Conservation (phyloP, 1,140 invertebrate genomes). For the Sipha flava region DNA sequence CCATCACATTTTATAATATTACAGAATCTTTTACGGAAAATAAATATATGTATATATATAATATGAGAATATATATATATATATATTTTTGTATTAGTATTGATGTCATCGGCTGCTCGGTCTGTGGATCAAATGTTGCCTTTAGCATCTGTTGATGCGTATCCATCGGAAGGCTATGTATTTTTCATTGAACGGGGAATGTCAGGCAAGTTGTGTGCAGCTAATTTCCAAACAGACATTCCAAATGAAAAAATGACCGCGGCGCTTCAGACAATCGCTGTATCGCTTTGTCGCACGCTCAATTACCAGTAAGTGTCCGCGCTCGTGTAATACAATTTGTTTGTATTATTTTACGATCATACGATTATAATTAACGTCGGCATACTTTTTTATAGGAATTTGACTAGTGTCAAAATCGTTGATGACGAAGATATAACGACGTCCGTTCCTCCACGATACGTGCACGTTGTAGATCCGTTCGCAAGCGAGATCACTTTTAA, state of each 20-base stretch:
- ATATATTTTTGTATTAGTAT: slow-evolving; percentile 50
- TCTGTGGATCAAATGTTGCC: slow-evolving; percentile 49
- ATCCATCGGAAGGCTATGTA: slow-evolving; percentile 64
- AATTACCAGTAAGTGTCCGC: slow-evolving; percentile 57
- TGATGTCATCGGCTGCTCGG: slow-evolving; percentile 58
- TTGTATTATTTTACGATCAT: not conserved
- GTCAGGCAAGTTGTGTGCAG: slow-evolving; percentile 70
- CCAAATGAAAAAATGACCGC: slow-evolving; percentile 47
- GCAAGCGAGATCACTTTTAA: slow-evolving; percentile 72
- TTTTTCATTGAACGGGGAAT: slow-evolving; percentile 73
- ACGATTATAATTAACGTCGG: not conserved
- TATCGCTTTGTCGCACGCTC: slow-evolving; percentile 64
- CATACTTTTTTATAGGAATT: not conserved
- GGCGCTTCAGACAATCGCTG: slow-evolving; percentile 58
- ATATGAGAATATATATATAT: not conserved
- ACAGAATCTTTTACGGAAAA: too few relatives aligned
- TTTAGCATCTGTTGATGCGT: slow-evolving; percentile 53
- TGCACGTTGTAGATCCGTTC: slow-evolving; percentile 67
- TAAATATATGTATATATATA: too few relatives aligned
- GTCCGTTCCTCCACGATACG: slow-evolving; percentile 50
- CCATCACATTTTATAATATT: too few relatives aligned
- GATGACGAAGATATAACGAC: not conserved
- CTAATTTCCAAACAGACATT: slow-evolving; percentile 46
- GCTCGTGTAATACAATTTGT: not conserved
- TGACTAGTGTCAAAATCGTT: not conserved